Conservation (phyloP, 2,113 vertebrate species). For the Saccopteryx bilineata region DNA sequence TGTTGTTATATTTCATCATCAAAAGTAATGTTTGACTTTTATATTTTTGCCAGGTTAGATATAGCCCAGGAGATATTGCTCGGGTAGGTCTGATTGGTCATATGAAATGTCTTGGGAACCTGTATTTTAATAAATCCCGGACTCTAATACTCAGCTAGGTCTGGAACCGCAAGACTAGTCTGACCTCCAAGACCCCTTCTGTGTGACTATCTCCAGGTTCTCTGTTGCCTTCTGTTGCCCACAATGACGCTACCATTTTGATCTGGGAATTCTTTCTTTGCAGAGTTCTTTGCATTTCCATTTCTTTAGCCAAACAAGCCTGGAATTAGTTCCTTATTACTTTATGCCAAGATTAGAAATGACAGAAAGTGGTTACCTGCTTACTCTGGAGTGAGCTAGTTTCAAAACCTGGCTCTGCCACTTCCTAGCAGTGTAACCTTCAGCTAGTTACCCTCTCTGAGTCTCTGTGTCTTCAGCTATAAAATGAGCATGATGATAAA, state of each 20-base stretch:
- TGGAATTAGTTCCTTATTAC: neutral
- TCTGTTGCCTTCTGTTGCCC: neutral
- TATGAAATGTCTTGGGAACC: neutral
- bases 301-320: neutral
- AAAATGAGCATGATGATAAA: neutral
- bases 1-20: neutral
- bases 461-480: neutral
- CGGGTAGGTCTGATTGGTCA: slow-evolving; percentile 41
- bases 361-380: neutral
- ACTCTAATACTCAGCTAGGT: neutral
- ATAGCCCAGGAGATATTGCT: neutral
- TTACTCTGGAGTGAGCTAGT: neutral
- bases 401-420: neutral
- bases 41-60: neutral
- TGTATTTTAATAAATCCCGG: slow-evolving; percentile 8
- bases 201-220: neutral
- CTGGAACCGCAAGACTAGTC: neutral
- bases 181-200: neutral
- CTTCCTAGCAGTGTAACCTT: neutral
- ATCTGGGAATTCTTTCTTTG: neutral
- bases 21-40: neutral
- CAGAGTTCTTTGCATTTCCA: slow-evolving; percentile 14
- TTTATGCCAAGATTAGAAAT: neutral
- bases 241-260: neutral
- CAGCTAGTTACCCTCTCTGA: neutral